Evolutionary conservation across 2,113 vertebrate genomes (phyloP).

Genomic region (Cygnus buccinator): DNA sequence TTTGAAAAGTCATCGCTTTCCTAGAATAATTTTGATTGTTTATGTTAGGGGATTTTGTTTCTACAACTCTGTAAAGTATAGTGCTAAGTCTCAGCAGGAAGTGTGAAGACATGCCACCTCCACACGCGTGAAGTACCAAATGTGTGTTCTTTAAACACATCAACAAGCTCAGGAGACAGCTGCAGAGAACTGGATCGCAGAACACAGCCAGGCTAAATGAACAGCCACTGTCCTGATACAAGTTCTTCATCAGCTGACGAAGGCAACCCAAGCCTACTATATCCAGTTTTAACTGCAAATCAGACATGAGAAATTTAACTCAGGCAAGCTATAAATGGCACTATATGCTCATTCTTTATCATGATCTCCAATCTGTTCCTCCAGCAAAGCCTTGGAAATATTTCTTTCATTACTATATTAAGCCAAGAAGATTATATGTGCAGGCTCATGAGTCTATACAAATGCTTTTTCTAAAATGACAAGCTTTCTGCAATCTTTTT

Average conservation of each 20-base stretch:
- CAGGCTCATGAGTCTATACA: neutral
- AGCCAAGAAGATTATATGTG: conserved; percentile 24
- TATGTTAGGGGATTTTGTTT: conserved; percentile 65
- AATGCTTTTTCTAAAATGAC: neutral
- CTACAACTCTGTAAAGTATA: conserved; percentile 42
- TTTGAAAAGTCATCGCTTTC: neutral
- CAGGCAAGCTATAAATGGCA: conserved; percentile 60
- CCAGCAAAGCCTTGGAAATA: conserved; percentile 41
- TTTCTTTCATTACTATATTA: conserved; percentile 53
- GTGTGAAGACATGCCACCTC: conserved; percentile 67
- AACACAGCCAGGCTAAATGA: conserved; percentile 59
- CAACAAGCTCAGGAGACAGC: conserved; percentile 60
- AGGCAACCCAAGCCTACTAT: conserved; percentile 47
- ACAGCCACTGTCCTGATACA: conserved; percentile 35
- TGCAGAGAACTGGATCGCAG: conserved; percentile 28
- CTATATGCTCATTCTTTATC: conserved; percentile 66
- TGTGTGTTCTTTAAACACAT: conserved; percentile 61
- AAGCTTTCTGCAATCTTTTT: too few relatives aligned
- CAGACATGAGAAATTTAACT: conserved; percentile 53
- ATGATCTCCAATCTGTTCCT: conserved; percentile 61
- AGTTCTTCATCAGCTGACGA: conserved; percentile 38
- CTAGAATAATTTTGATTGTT: conserved; percentile 15
- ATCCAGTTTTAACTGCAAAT: conserved; percentile 45
- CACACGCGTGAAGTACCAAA: conserved; percentile 51
- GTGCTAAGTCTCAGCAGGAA: conserved; percentile 53